Conservation (phyloP, 2,797 vertebrate genomes). For the Sarcophilus harrisii region DNA sequence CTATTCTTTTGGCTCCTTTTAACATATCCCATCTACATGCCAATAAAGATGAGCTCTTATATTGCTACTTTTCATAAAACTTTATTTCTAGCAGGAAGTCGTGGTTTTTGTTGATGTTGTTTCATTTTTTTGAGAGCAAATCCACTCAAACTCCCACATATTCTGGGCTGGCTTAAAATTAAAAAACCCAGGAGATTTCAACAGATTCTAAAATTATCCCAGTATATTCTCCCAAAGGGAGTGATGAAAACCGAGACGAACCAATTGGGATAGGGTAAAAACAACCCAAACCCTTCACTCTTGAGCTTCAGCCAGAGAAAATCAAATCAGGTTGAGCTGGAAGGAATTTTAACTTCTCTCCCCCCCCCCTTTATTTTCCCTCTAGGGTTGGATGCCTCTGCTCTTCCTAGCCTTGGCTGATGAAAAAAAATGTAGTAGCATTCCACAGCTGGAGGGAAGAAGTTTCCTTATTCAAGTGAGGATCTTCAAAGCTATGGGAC, state of each 20-base stretch:
- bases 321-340: not conserved
- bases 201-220: not conserved
- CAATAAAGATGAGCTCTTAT: not conserved
- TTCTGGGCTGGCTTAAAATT: not conserved
- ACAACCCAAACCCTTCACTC: not conserved
- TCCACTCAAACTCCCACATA: not conserved
- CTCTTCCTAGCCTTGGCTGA: not conserved
- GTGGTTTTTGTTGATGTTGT: not conserved
- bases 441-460: not conserved
- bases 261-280: too few species aligned
- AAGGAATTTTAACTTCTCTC: not conserved
- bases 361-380: not conserved
- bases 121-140: constrained; percentile 19
- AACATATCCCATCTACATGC: not conserved
- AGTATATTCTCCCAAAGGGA: not conserved
- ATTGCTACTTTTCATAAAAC: not conserved
- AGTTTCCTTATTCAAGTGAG: not conserved
- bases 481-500: too few species aligned
- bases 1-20: not conserved
- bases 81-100: constrained; percentile 17
- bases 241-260: not conserved
- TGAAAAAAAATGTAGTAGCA: not conserved
- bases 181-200: constrained; percentile 5
- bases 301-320: not conserved
- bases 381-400: not conserved